Evolutionary conservation across 1,140 invertebrate genomes (phyloP), one percentile per base, ranked within the genome.

Genomic region (Papilio xuthus): DNA sequence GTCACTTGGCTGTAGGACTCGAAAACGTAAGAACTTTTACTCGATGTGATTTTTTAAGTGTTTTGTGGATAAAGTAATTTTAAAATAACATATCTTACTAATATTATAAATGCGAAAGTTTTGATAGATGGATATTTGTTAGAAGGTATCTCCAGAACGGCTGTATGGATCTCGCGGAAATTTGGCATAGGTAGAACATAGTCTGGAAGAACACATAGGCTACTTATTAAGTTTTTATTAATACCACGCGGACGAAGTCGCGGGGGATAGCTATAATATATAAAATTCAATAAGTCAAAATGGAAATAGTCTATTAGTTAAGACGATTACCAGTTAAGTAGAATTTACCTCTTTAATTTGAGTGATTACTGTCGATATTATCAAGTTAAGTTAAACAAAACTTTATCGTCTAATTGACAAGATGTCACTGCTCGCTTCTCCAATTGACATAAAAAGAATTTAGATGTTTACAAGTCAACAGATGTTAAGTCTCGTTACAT

Each of bases 401-500:
- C 23, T 12, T 60, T 26, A 60, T 60, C 23, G 56, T 26, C 56
- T 60, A 26, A 60, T 60, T 26, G 9, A 60, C 8, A 23, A 60
- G 56, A 60, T 60, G 20, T 60, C 23, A 26, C 60, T 6, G n/a
- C 9, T 53, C 9, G 18, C 18, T 20, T 56, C 53, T n/a, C 53
- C 13, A 67, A 28, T 60, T 60, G 20, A 53, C 18, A 20, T 28
- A 50, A 28, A 50, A 50, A 12, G 20, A 2, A 44, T 7, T 74
- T 23, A 44, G 72, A 74, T 73, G 23, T 32, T 28, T 56, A 12
- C 32, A 50, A 53, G 10, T 10, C 26, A 37, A 53, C 73, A 75
- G 50, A 75, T 47, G 73, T 56, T 75, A n/a, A 15, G 23, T 1
- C 60, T 13, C 32, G 10, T 37, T 8, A n/a, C 18, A 23, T 56